Evolutionary conservation across 2,113 vertebrate genomes (phyloP), one percentile per base, ranked within the genome.

Genomic region (Myxocyprinus asiaticus): DNA sequence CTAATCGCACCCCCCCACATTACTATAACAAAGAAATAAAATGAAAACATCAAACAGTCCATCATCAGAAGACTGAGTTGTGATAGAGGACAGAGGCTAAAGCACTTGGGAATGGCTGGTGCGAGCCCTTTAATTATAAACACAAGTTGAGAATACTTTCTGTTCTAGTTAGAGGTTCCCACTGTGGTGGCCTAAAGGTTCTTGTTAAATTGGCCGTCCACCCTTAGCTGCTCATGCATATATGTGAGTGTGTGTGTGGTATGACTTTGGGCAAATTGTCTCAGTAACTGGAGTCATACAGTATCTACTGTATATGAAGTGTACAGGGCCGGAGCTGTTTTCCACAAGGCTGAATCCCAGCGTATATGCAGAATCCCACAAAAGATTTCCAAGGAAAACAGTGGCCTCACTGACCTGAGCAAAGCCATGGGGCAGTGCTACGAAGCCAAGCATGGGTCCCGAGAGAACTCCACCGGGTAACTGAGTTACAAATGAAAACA

Each of bases 321-420:
- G 50, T 50, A 51, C 50, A 65, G 59, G 15, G 48, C 10, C 50
- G 51, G 17, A 48, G 22, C 58, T 67, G 56, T 75, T 74, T 78
- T 81, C 65, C 61, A 79, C 42, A 0, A 44, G 67, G 48, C 33
- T 59, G 50, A 75, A 69, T 84, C 64, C 51, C 56, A 74, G 69
- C 67, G 42, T 58, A 56, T 63, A 76, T 48, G 10, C 47, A 51
- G 64, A 69, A 76, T 84, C 79, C 79, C 79, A 84, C 67, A 77
- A 75, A 84, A 66, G 47, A n/a, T 11, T 53, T 84, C 80, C 71
- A 79, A 81, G 45, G 45, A 84, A 81, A 84, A 81, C 76, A 84
- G 55, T 81, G 76, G 71, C 79, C 83, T 22, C 66, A 58, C 64
- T 79, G 81, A 79, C 65, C 81, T 47, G 64, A 67, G 62, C 12